Percentiles rank a stretch among this genome's conserved stretches.
Evolutionary conservation across 2,888 invertebrate species (phyloP).

Genomic region (Apeira syringaria): DNA sequence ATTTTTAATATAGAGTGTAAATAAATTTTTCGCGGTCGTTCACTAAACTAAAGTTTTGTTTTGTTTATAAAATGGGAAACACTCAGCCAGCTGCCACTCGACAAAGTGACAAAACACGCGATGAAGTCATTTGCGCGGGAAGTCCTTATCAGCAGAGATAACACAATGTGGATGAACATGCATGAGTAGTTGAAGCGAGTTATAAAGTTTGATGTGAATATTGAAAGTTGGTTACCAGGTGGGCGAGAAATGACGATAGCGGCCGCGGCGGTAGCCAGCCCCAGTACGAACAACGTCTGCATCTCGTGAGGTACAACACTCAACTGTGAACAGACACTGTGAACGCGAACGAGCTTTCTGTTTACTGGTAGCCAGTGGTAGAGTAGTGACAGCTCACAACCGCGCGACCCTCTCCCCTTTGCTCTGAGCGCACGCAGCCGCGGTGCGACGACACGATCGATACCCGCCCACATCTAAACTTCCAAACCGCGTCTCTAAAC

Average conservation of each 20-base stretch:
- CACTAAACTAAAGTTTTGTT: not conserved
- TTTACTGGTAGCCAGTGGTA: conserved; percentile 46
- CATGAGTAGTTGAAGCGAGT: conserved; percentile 6
- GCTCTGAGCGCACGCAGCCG: conserved; percentile 49
- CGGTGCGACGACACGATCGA: conserved; percentile 79
- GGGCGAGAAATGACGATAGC: conserved; percentile 55
- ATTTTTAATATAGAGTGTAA: not conserved
- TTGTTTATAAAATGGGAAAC: not conserved
- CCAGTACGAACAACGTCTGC: conserved; percentile 50
- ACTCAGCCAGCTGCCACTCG: not conserved
- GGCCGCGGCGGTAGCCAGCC: conserved; percentile 47
- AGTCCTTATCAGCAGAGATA: conserved; percentile 31
- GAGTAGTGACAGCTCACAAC: conserved; percentile 20
- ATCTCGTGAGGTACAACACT: conserved; percentile 43
- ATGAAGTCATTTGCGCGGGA: conserved; percentile 22
- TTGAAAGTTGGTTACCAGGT: conserved; percentile 51
- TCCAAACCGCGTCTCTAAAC: conserved; percentile 31
- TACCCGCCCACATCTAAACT: conserved; percentile 73
- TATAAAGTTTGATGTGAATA: conserved; percentile 18
- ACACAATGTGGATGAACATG: conserved; percentile 15
- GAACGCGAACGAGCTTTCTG: conserved; percentile 40
- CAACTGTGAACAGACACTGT: too few species aligned
- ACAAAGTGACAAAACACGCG: conserved; percentile 15
- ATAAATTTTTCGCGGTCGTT: not conserved
- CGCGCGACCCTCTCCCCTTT: conserved; percentile 23